Evolutionary conservation across 1,140 invertebrate genomes (phyloP), one percentile per base, ranked within the genome.

Genomic region (Charaxes varanes): DNA sequence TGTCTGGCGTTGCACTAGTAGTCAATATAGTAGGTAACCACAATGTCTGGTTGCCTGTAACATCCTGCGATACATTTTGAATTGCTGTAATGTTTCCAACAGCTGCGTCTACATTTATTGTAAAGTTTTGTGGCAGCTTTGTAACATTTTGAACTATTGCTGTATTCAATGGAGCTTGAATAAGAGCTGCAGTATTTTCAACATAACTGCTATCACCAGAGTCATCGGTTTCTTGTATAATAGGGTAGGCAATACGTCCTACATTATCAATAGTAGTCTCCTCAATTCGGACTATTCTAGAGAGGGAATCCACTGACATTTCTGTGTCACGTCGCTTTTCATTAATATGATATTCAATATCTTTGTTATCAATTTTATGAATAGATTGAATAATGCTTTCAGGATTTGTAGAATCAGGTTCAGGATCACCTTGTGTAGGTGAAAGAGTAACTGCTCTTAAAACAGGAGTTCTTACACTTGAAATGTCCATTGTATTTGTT

Each of bases 61-160:
- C 77, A 68, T 78, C 77, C 55, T 80, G 81, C 14, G 69, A 63
- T 6, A 82, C 79, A 73, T 81, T 84, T 41, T 82, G 81, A 50
- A 85, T 70, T 6, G 83, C 62, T 42, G 80, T 69, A 23, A 85
- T 74, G 47, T 83, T 82, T 10, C 78, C 70, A 16, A 82, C 80
- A 42, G 71, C 62, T 31, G 70, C 65, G 64, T 77, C 71, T 43
- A 80, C 70, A 68, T 83, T 81, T 14, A 84, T 72, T 49, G 81
- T 82, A 50, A 79, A 84, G 36, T 82, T 83, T 32, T 83, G 80
- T 28, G 78, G 71, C 30, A 83, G 53, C 43, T 85, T 82, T n/a
- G 77, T 57, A 14, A 84, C 78, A 69, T 74, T 83, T 45, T 83
- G 82, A 19, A 84, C 73, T 53, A 83, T 78, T 36, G 79, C 68